phyloP scores from a whole-genome alignment of 2,113 vertebrate genomes.

The Bothrops jararaca region DNA sequence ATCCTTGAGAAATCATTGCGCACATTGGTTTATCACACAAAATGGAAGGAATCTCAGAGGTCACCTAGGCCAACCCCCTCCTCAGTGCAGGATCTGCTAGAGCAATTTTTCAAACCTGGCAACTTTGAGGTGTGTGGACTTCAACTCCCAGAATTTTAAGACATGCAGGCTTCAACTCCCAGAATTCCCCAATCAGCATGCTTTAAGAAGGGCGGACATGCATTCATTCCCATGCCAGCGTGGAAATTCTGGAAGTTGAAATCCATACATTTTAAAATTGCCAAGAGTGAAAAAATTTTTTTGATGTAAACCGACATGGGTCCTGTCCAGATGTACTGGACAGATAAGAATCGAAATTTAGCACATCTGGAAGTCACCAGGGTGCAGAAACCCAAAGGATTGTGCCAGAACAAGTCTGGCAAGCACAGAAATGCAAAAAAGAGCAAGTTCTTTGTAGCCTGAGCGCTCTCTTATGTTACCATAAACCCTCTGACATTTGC shows the following conservation, averaged over 20 bases:
- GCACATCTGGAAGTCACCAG: not conserved
- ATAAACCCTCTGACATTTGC: not conserved
- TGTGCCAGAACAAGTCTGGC: not conserved
- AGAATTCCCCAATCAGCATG: not conserved
- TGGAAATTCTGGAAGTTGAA: not conserved
- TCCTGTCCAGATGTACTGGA: not conserved
- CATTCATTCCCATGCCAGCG: not conserved
- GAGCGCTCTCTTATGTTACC: not conserved
- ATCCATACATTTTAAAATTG: not conserved
- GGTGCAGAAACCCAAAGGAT: not conserved
- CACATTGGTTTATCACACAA: too few relatives aligned
- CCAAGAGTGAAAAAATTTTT: not conserved
- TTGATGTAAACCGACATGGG: not conserved
- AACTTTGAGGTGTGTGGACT: not conserved
- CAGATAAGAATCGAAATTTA: not conserved
- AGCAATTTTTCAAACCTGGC: not conserved
- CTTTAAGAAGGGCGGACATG: not conserved
- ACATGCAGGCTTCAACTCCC: not conserved
- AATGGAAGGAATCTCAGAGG: too few relatives aligned
- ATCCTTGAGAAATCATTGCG: too few relatives aligned
- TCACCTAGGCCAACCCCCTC: not conserved
- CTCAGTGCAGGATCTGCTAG: not conserved
- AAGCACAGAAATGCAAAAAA: not conserved
- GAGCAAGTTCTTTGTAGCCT: not conserved
- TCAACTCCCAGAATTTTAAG: too few relatives aligned